A percentile compares a stretch with the other conserved stretches of the same genome.
Evolutionary conservation across 2,113 vertebrate genomes (phyloP).

Genomic region (Ibidorhyncha struthersii): DNA sequence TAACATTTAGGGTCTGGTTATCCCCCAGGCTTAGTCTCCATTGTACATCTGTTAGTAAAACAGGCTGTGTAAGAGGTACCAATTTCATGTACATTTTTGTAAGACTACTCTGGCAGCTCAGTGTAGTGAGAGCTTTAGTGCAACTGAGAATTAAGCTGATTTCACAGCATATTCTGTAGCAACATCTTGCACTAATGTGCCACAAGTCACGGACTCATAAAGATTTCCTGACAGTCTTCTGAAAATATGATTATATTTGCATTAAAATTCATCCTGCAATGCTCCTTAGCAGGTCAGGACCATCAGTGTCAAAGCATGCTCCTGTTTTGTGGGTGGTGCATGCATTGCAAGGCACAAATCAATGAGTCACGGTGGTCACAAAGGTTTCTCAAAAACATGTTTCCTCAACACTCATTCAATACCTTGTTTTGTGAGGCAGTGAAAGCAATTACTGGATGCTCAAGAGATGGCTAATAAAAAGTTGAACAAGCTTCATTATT

Average conservation of each 20-base stretch:
- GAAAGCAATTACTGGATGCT: background rate
- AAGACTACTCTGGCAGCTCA: background rate
- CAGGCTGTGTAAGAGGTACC: background rate
- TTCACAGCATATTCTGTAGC: background rate
- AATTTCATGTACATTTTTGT: background rate
- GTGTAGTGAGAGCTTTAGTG: fast-evolving
- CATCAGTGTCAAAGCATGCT: background rate
- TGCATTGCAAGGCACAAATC: background rate
- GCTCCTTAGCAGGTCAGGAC: background rate
- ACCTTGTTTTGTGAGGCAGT: background rate
- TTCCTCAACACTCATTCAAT: background rate
- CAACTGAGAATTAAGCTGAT: background rate
- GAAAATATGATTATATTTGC: background rate
- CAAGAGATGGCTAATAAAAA: background rate
- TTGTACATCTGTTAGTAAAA: background rate
- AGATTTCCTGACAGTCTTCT: background rate
- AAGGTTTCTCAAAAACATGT: background rate
- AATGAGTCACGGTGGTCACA: background rate
- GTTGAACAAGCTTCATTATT: background rate
- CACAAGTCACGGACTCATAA: background rate
- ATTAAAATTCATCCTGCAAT: background rate
- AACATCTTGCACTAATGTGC: background rate
- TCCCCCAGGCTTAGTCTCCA: background rate
- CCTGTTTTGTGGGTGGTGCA: background rate
- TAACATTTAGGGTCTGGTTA: background rate